Percentiles rank a stretch among this genome's conserved stretches.
These are phyloP conservation scores for Sebastes dallii DNA, from an alignment of 2,797 vertebrate genomes.

Conservation along the genomic window DNA sequence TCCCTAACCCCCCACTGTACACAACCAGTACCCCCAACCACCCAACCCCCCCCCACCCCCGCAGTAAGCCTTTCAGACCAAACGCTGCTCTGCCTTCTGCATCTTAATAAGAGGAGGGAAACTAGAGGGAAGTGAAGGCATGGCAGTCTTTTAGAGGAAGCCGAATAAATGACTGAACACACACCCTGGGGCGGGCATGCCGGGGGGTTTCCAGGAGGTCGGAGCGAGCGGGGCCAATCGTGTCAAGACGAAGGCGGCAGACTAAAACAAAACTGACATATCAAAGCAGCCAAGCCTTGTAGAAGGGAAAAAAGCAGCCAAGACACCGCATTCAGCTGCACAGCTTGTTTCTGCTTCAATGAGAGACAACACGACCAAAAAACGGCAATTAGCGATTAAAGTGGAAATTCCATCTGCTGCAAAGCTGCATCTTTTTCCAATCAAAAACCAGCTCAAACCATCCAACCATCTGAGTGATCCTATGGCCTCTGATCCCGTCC, in stretches of 20 bases:
- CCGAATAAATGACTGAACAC: constrained; percentile 80
- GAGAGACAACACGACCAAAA: constrained; percentile 71
- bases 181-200: constrained; percentile 76
- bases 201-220: constrained; percentile 77
- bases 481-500: constrained; percentile 42
- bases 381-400: constrained; percentile 76
- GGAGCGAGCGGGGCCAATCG: constrained; percentile 68
- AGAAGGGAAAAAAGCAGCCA: constrained; percentile 68
- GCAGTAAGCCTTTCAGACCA: constrained; percentile 69
- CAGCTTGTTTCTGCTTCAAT: constrained; percentile 74
- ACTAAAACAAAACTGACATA: constrained; percentile 81
- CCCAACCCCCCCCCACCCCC: background rate
- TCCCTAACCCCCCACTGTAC: constrained; percentile 65
- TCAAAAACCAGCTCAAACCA: constrained; percentile 51
- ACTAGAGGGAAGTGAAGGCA: constrained; percentile 78
- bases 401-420: constrained; percentile 60
- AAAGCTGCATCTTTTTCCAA: constrained; percentile 53
- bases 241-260: constrained; percentile 79
- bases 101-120: constrained; percentile 80
- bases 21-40: constrained; percentile 49
- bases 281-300: constrained; percentile 76
- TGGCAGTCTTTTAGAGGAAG: constrained; percentile 78
- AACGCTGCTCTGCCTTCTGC: constrained; percentile 67
- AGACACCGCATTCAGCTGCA: constrained; percentile 66
- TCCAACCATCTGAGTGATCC: constrained; percentile 46